Evolutionary conservation across 2,888 invertebrate species (phyloP), one percentile per base, ranked within the genome.

Genomic region (Hoplodrina blanda): DNA sequence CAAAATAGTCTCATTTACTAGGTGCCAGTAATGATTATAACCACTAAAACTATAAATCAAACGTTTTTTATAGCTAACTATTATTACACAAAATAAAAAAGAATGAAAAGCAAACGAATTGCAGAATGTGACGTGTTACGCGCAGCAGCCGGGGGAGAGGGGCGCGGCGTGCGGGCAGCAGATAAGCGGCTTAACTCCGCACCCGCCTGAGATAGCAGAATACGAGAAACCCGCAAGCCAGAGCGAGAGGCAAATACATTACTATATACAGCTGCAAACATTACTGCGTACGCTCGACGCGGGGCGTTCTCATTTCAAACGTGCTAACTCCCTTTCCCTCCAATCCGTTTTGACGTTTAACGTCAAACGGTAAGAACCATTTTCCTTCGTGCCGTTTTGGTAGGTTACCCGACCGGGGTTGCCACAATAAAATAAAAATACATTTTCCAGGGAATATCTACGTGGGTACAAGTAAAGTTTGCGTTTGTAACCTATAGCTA

Each of bases 181-280:
- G 95, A 95, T 96, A 96, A 96, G 96, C 96, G 94, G 96, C 95
- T 96, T 96, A 96, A 91, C 94, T 94, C 93, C 91, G 92, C 92
- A 91, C 89, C 89, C 84, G 90, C 92, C 77, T 77, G 91, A 87
- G 92, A 94, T 82, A 82, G 77, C 82, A 77, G 50, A 67, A 93
- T 88, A 73, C 80, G n/a, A 49, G 25, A 11, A 66, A 30, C 19
- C 2, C 2, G 25, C 61, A 33, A 56, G 88, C 30, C 0, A 33
- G 85, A 94, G 65, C 56, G 91, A 90, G 94, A 94, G 30, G 62
- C 85, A 79, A 82, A 85, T 76, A 92, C 85, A 87, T 93, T 88
- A 75, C 92, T 94, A 93, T 92, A 93, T 93, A 94, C 94, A 93
- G 91, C 95, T 94, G 93, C 93, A 84, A 93, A 91, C 87, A 88